phyloP scores from a whole-genome alignment of 2,113 vertebrate species.

The Crotalus viridis region DNA sequence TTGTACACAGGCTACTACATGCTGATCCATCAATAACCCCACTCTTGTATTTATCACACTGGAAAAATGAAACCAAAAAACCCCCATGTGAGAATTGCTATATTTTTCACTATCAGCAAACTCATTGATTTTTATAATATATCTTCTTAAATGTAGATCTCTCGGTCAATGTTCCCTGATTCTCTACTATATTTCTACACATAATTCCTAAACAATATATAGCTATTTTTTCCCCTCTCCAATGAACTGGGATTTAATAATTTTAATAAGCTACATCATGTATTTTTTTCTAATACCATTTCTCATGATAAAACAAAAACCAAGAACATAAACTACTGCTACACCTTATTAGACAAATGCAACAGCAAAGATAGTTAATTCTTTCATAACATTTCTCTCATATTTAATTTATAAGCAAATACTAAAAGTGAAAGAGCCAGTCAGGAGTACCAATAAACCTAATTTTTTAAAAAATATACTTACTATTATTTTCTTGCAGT shows the following conservation, averaged over 20 bases:
- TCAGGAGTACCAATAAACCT: constrained; percentile 25
- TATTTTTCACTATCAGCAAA: neutral
- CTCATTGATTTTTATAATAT: neutral
- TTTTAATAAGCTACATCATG: neutral
- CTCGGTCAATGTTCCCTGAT: neutral
- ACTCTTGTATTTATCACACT: constrained; percentile 95
- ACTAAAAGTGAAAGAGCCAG: neutral
- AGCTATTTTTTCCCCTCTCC: neutral
- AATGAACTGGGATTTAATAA: neutral
- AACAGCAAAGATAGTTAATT: neutral
- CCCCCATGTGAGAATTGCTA: neutral
- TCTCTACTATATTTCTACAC: neutral
- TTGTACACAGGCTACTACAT: constrained; percentile 93
- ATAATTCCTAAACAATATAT: neutral
- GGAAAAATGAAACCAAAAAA: constrained; percentile 38
- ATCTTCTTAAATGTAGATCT: neutral
- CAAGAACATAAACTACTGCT: neutral
- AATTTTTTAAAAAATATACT: constrained; percentile 63
- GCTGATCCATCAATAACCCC: constrained; percentile 93
- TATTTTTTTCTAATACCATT: neutral
- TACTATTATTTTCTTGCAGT: constrained; percentile 94
- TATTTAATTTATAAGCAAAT: constrained; percentile 7
- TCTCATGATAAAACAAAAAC: neutral
- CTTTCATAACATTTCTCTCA: neutral
- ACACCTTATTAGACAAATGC: neutral